Percentiles rank a stretch among this genome's conserved stretches.
phyloP scores from a whole-genome alignment of 2,888 invertebrate genomes.

The Acanthopleura granulata region DNA sequence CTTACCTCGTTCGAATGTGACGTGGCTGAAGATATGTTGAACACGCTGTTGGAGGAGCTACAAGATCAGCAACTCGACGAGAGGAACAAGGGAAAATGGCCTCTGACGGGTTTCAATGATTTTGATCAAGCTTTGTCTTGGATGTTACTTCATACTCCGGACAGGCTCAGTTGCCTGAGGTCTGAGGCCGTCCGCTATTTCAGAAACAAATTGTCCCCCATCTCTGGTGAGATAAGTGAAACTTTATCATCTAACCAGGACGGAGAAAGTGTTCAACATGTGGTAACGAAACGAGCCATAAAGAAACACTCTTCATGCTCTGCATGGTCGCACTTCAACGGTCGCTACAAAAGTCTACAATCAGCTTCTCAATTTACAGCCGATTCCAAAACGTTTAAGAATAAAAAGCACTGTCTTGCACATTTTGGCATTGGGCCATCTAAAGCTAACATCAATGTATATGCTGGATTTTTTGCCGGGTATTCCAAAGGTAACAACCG shows the following conservation, averaged over 20 bases:
- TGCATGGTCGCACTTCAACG: neutral
- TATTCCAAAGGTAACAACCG: neutral
- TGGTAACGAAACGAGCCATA: neutral
- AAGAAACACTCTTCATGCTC: conserved; percentile 4
- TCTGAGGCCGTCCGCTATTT: neutral
- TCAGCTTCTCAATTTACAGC: neutral
- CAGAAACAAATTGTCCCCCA: neutral
- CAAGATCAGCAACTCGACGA: conserved; percentile 6
- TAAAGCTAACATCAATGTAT: neutral
- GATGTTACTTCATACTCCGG: neutral
- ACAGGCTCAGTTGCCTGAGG: neutral
- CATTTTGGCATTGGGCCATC: neutral
- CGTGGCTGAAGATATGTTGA: neutral
- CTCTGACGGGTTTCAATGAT: neutral
- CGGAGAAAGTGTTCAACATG: neutral
- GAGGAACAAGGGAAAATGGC: neutral
- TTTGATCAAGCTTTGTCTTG: neutral
- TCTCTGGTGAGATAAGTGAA: neutral
- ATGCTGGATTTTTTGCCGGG: conserved; percentile 12
- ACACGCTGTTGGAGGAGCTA: neutral
- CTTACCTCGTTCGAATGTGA: neutral
- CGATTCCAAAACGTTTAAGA: neutral
- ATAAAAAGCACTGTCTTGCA: neutral
- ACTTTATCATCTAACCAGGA: neutral
- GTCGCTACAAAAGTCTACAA: neutral